A percentile compares a stretch with the other conserved stretches of the same genome.
Conservation (phyloP, 2,113 vertebrate species). For the Antennarius striatus region DNA sequence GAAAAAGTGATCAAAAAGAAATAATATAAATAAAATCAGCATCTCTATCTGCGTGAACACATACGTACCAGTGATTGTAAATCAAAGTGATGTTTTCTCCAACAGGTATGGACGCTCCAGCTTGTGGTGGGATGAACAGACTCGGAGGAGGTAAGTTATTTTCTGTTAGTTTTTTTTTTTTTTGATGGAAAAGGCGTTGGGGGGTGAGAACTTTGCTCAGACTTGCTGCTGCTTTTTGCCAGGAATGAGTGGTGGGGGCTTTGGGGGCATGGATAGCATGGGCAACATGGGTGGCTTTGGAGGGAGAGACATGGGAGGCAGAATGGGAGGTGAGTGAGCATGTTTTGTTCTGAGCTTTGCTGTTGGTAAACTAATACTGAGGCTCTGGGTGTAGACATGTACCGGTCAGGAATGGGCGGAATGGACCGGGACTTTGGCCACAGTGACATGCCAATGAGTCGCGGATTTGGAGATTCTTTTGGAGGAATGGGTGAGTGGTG, state of each 20-base stretch:
- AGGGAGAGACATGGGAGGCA: slow-evolving; percentile 80
- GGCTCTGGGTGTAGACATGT: slow-evolving; percentile 68
- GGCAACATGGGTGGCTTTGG: slow-evolving; percentile 91
- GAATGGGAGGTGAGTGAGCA: slow-evolving; percentile 87
- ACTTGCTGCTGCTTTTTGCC: slow-evolving; percentile 51
- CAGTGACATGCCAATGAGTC: slow-evolving; percentile 89
- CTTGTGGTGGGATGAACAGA: slow-evolving; percentile 91
- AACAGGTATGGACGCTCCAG: slow-evolving; percentile 87
- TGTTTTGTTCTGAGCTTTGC: background rate
- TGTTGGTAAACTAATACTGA: background rate
- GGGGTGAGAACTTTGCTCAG: background rate
- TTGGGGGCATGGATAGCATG: slow-evolving; percentile 90
- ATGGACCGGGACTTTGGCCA: slow-evolving; percentile 94
- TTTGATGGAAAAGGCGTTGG: background rate
- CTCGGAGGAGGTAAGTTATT: slow-evolving; percentile 81
- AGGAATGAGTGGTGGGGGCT: slow-evolving; percentile 85
- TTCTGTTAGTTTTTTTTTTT: background rate
- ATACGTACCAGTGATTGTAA: background rate
- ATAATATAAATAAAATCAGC: background rate
- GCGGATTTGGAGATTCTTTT: slow-evolving; percentile 93
- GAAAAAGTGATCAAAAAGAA: too few relatives aligned
- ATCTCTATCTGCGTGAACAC: background rate
- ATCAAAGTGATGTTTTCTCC: background rate
- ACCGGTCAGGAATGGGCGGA: slow-evolving; percentile 89
- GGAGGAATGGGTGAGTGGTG: slow-evolving; percentile 88